Evolutionary conservation across 2,113 vertebrate species (phyloP).

Genomic region (Myotis yumanensis): DNA sequence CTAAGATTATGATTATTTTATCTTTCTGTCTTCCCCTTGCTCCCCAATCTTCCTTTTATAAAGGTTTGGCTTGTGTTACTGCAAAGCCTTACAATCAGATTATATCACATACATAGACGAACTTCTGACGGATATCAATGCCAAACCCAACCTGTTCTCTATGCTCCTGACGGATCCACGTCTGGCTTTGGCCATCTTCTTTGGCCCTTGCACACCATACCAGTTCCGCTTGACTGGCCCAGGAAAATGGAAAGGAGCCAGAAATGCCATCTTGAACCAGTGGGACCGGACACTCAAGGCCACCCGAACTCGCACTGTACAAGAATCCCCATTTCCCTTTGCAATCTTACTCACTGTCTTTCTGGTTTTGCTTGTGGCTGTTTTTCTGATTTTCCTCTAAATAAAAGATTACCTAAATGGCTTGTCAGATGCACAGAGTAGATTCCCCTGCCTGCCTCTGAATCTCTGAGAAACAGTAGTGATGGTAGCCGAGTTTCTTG

Average conservation of each 20-base stretch:
- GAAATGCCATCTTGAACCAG: conserved; percentile 89
- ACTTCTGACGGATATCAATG: conserved; percentile 83
- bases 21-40: not conserved
- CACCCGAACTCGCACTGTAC: conserved; percentile 82
- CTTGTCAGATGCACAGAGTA: not conserved
- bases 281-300: conserved; percentile 86
- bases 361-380: conserved; percentile 78
- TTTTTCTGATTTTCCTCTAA: conserved; percentile 77
- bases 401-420: not conserved
- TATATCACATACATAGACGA: conserved; percentile 89
- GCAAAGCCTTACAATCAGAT: conserved; percentile 89
- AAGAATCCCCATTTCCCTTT: conserved; percentile 25
- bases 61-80: conserved; percentile 89
- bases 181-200: conserved; percentile 83
- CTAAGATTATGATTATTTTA: not conserved
- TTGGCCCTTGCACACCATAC: conserved; percentile 87
- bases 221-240: conserved; percentile 90
- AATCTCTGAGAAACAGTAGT: not conserved
- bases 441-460: not conserved
- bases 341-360: conserved; percentile 59
- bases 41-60: not conserved
- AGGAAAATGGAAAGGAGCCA: conserved; percentile 89
- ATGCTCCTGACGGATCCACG: conserved; percentile 87
- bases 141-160: conserved; percentile 82
- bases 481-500: not conserved